Base-by-base conservation (phyloP, 2,888 invertebrate genomes). In the Lithophane socia region DNA sequence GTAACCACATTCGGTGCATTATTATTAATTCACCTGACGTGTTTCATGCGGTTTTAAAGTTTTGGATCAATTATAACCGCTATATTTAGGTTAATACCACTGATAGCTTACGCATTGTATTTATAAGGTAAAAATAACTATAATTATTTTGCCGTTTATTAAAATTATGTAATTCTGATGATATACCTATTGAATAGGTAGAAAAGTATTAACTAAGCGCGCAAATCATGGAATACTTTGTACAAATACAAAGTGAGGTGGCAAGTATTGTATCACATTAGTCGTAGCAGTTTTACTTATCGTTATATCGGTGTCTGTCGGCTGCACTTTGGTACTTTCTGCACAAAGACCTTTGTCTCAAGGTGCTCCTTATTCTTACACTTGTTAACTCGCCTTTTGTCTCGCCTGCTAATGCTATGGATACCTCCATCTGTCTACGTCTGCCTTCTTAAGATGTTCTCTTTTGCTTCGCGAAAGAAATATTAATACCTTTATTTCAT, bases 321-420 rank as follows among this genome's bases (percentile, higher is more conserved):
- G 73, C 78, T 82, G 76, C 81, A 79, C 85, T 84, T 87, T 86
- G 83, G 83, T 86, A 84, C 82, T 85, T 86, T 73, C 86, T 85
- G 73, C 85, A 86, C 88, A 89, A 90, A 90, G 88, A 86, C 87
- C 89, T 90, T 91, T 91, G 90, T 91, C 87, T 90, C 77, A 88
- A 68, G 87, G 88, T 90, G 86, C 85, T 79, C 80, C 79, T 84
- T 79, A 80, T 82, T 83, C 83, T 85, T 85, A 80, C 66, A 84
- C 74, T 87, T 87, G 85, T 86, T 87, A 84, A 79, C 87, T 80
- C 80, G 90, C 82, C 87, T 85, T 86, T 89, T 88, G 84, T 88
- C 70, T 88, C 79, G 70, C 61, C 76, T 42, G 65, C 72, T 79
- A 60, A 61, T 13, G 60, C 79, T 73, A 70, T 75, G 66, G 66